Percentiles rank a stretch among this genome's conserved stretches.
Conservation (phyloP, 2,113 vertebrate genomes). For the Columbina picui region DNA sequence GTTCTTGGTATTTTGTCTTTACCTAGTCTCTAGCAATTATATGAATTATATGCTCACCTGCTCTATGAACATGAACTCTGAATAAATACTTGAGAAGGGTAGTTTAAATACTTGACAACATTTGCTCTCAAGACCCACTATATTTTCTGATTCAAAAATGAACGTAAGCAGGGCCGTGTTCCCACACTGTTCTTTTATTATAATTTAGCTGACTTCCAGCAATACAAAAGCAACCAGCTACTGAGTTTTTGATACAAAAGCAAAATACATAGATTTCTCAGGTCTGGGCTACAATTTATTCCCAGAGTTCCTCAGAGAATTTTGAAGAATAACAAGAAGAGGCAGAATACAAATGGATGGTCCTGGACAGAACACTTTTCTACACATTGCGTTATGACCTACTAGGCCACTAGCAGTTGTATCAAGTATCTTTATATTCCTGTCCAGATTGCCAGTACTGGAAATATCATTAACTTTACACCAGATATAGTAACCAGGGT, state of each 20-base stretch:
- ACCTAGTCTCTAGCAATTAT: background rate
- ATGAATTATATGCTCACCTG: background rate
- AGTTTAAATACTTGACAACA: conserved; percentile 14
- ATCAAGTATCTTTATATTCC: background rate
- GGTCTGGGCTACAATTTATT: background rate
- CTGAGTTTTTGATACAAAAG: conserved; percentile 27
- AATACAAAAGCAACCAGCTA: background rate
- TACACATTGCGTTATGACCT: background rate
- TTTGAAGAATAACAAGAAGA: background rate
- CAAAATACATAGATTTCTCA: conserved; percentile 4
- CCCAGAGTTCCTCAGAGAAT: background rate
- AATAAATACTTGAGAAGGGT: background rate
- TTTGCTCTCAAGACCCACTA: background rate
- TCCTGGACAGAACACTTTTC: background rate
- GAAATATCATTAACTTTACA: background rate
- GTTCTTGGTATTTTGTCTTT: background rate
- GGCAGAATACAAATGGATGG: background rate
- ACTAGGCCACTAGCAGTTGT: background rate
- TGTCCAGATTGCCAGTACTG: background rate
- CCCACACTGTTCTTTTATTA: conserved; percentile 2
- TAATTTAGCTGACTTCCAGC: conserved; percentile 9
- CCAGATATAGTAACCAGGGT: accelerated
- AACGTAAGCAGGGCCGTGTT: conserved; percentile 1
- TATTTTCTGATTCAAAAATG: conserved; percentile 25
- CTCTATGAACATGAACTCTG: conserved; percentile 33